A percentile compares a stretch with the other conserved stretches of the same genome.
Evolutionary conservation across 1,140 invertebrate genomes (phyloP).

Genomic region (Cryptotermes secundus): DNA sequence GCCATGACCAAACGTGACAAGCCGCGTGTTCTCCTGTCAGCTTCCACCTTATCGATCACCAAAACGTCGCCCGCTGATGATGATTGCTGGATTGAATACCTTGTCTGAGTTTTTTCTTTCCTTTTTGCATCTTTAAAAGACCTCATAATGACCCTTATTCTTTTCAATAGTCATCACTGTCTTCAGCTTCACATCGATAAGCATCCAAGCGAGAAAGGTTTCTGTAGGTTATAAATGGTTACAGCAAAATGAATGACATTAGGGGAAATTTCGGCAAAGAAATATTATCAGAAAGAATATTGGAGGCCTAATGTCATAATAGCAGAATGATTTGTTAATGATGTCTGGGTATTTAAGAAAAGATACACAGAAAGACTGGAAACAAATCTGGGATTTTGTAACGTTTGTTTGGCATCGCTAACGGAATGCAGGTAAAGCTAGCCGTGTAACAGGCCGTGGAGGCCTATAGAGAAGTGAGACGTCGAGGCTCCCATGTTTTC

Average conservation of each 20-base stretch:
- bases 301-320: too few species aligned
- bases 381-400: too few species aligned
- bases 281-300: too few species aligned
- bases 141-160: background rate
- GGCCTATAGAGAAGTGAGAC: too few species aligned
- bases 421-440: too few species aligned
- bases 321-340: too few species aligned
- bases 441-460: too few species aligned
- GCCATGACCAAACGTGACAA: constrained; percentile 11
- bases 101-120: background rate
- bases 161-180: background rate
- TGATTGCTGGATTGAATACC: constrained; percentile 1
- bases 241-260: background rate
- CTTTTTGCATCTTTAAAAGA: background rate
- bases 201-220: background rate
- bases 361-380: too few species aligned
- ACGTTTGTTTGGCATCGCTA: too few species aligned
- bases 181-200: background rate
- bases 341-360: too few species aligned
- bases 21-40: constrained; percentile 22
- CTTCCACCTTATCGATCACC: constrained; percentile 28
- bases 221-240: background rate
- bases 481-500: too few species aligned
- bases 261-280: too few species aligned
- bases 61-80: background rate